Conservation (phyloP, 2,113 vertebrate species). For the Sapayoa aenigma region DNA sequence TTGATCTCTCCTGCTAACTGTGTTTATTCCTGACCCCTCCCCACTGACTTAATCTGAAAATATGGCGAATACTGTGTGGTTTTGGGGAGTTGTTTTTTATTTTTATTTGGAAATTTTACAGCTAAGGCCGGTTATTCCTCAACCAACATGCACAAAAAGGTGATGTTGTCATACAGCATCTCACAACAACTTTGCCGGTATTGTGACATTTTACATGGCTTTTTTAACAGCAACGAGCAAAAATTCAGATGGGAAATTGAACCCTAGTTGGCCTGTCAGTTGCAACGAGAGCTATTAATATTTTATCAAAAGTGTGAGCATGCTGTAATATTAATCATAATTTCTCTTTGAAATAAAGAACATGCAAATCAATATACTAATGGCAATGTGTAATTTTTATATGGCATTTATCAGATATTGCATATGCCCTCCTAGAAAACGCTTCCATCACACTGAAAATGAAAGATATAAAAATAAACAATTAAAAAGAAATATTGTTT, state of each 20-base stretch:
- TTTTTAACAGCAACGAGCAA: background rate
- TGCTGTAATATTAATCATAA: background rate
- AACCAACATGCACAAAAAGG: background rate
- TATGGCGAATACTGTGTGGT: background rate
- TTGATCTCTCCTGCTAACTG: background rate
- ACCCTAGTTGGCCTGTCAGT: background rate
- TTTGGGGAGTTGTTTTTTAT: background rate
- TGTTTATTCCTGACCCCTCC: background rate
- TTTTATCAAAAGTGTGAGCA: background rate
- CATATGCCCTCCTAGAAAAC: background rate
- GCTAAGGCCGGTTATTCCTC: background rate
- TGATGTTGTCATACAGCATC: background rate
- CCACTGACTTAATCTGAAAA: background rate
- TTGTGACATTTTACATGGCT: background rate
- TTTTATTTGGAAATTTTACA: background rate
- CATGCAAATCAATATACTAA: background rate
- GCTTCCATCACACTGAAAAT: background rate
- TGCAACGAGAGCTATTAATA: background rate
- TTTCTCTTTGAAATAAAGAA: background rate
- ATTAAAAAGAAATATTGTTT: background rate
- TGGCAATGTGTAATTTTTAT: background rate
- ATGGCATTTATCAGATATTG: background rate
- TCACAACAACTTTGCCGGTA: background rate
- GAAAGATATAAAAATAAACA: background rate
- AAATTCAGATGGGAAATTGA: background rate